Percentiles rank a stretch among this genome's conserved stretches.
phyloP scores from a whole-genome alignment of 2,888 invertebrate species.

The Scaptomyza caliginosa region DNA sequence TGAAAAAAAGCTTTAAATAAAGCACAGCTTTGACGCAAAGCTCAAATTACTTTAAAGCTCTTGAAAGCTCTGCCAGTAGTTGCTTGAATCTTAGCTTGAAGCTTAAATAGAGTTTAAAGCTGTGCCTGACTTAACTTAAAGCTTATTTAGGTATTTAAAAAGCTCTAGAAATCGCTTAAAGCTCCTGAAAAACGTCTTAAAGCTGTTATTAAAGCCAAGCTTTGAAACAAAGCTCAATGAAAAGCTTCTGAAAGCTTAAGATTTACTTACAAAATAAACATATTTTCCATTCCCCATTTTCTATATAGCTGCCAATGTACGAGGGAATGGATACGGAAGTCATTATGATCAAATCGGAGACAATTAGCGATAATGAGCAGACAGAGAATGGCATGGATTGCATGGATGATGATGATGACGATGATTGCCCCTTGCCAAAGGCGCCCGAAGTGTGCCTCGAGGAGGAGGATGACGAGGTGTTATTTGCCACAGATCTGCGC shows the following conservation, averaged over 20 bases:
- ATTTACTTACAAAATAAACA: background rate
- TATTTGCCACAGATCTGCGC: conserved; percentile 79
- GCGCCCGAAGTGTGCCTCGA: conserved; percentile 83
- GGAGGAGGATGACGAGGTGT: conserved; percentile 82
- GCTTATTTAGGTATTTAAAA: too few species aligned
- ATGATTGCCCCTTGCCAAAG: conserved; percentile 82
- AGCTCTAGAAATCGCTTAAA: too few species aligned
- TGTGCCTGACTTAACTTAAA: too few species aligned
- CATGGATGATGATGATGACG: conserved; percentile 81
- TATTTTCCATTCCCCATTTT: too few species aligned
- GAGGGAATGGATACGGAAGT: conserved; percentile 82
- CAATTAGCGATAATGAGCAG: conserved; percentile 83
- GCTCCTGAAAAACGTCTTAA: too few species aligned
- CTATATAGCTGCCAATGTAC: conserved; percentile 60
- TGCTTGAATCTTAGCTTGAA: background rate
- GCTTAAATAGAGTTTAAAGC: background rate
- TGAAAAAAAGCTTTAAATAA: too few species aligned
- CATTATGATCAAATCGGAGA: conserved; percentile 83
- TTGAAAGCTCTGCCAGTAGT: background rate
- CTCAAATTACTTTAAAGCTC: background rate
- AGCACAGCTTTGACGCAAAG: background rate
- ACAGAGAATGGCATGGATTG: conserved; percentile 79
- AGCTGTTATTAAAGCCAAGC: too few species aligned
- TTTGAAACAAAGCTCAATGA: too few species aligned
- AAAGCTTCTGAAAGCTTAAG: too few species aligned